Percentiles rank a stretch among this genome's conserved stretches.
These are phyloP conservation scores for Noturus placidus DNA, from an alignment of 2,113 vertebrate genomes.

Conservation along the genomic window DNA sequence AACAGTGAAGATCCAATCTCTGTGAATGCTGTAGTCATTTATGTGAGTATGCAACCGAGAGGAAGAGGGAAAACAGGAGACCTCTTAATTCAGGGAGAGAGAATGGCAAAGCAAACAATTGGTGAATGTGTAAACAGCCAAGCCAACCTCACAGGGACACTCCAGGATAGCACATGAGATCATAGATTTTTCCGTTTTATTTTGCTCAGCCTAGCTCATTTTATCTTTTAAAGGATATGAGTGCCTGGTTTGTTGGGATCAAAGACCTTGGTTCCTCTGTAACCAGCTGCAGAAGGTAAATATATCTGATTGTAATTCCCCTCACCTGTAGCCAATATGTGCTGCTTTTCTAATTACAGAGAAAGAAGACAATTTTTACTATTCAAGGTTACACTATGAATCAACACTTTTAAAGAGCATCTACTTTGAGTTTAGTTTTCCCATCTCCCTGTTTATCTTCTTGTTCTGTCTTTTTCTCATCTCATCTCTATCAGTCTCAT, in stretches of 20 bases:
- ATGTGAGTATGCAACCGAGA: background rate
- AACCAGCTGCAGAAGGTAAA: conserved; percentile 33
- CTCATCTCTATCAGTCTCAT: conserved; percentile 30
- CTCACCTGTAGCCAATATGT: conserved; percentile 16
- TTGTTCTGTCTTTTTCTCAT: background rate
- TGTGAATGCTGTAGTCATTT: background rate
- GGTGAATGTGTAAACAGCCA: background rate
- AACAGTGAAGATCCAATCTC: background rate
- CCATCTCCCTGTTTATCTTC: background rate
- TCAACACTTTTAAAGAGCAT: background rate
- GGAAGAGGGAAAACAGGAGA: background rate
- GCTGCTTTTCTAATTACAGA: background rate
- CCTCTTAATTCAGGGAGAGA: background rate
- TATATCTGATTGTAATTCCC: background rate
- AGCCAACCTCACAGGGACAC: conserved; percentile 10
- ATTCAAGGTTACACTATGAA: background rate
- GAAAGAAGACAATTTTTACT: background rate
- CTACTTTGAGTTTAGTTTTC: background rate
- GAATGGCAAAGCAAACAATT: background rate
- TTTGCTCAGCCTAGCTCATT: conserved; percentile 55
- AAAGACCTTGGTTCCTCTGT: conserved; percentile 65
- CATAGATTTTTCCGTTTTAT: conserved; percentile 24
- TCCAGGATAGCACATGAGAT: conserved; percentile 11
- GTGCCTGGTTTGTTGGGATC: conserved; percentile 51
- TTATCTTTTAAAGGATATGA: conserved; percentile 42